Base-by-base conservation (phyloP, 2,888 invertebrate genomes). In the Diloba caeruleocephala region DNA sequence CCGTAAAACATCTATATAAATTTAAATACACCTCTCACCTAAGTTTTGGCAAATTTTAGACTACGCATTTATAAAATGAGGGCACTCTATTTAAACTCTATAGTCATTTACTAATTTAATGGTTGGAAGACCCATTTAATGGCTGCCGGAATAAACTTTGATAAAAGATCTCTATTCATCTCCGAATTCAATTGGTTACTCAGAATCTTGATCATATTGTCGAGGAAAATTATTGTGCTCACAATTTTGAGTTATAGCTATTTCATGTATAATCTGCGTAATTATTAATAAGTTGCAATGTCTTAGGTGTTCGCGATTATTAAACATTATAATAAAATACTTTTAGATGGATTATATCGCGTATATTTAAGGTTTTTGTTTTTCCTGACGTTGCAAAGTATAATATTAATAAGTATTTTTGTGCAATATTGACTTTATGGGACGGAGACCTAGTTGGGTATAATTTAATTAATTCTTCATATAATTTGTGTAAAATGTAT, bases 1-100 rank as follows among this genome's bases (percentile, higher is more conserved):
- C 51, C 48, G 44, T 64, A 61, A 69, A 71, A 67, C 42, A 63
- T 39, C 17, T 33, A 36, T 44, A 66, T 56, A 67, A 21, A 71
- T 66, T 61, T 56, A 53, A 54, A 54, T 49, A 42, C 10, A 39
- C 19, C 45, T 45, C 51, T 50, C 46, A 29, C 29, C 33, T 42
- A 25, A 25, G 46, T 51, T 57, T 66, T 64, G 49, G 43, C 33
- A 28, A 60, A 63, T 28, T 54, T 57, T 44, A 14, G 26, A 33
- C 23, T 26, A 32, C 44, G 28, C 49, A 53, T 55, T 59, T 55
- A 38, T 54, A 36, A 39, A 64, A 59, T 56, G 37, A 45, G 28
- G 34, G 28, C 37, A 37, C 36, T 34, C 10, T 12, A 23, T 28
- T 51, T 58, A 51, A 46, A 45, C 21, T 39, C 26, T 44, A 29